Percentiles rank a stretch among this genome's conserved stretches.
These are phyloP conservation scores for Conops quadrifasciatus DNA, from an alignment of 2,888 invertebrate species.

Conservation along the genomic window DNA sequence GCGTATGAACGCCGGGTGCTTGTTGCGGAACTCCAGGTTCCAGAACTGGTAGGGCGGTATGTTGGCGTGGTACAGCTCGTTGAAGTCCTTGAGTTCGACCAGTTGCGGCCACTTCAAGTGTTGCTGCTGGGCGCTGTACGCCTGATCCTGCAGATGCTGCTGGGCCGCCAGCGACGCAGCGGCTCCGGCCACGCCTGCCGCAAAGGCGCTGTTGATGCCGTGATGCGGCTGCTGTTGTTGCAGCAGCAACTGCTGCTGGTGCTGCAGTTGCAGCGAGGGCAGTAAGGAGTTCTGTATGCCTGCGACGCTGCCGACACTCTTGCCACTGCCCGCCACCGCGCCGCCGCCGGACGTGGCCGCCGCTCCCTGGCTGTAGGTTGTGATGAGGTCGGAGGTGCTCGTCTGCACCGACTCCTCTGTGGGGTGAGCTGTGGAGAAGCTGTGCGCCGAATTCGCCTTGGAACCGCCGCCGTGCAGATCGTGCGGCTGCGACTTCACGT, in stretches of 20 bases:
- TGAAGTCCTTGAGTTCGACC: slow-evolving; percentile 84
- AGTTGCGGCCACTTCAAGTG: slow-evolving; percentile 79
- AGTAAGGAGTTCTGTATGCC: slow-evolving; percentile 49
- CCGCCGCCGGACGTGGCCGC: slow-evolving; percentile 7
- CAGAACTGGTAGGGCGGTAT: slow-evolving; percentile 92
- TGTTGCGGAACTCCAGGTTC: slow-evolving; percentile 92
- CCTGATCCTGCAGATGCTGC: slow-evolving; percentile 64
- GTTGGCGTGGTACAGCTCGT: slow-evolving; percentile 82
- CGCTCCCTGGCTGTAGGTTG: slow-evolving; percentile 60
- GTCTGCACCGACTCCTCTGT: slow-evolving; percentile 81
- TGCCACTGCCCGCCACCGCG: slow-evolving; percentile 36
- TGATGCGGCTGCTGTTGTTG: slow-evolving; percentile 67
- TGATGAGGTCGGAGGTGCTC: slow-evolving; percentile 75
- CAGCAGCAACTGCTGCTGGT: slow-evolving; percentile 69
- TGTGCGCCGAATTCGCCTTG: slow-evolving; percentile 50
- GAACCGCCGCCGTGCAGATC: slow-evolving; percentile 76
- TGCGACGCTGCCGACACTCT: slow-evolving; percentile 40
- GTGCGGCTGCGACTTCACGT: slow-evolving; percentile 77
- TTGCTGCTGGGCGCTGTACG: slow-evolving; percentile 69
- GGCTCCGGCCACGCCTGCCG: slow-evolving; percentile 41
- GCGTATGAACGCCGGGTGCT: slow-evolving; percentile 87
- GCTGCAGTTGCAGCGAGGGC: slow-evolving; percentile 65
- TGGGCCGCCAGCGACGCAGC: slow-evolving; percentile 53
- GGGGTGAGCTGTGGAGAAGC: slow-evolving; percentile 69
- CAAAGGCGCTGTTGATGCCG: slow-evolving; percentile 43